A percentile compares a stretch with the other conserved stretches of the same genome.
These are phyloP conservation scores for Frankliniella fusca DNA, from an alignment of 2,888 invertebrate species.

Conservation along the genomic window DNA sequence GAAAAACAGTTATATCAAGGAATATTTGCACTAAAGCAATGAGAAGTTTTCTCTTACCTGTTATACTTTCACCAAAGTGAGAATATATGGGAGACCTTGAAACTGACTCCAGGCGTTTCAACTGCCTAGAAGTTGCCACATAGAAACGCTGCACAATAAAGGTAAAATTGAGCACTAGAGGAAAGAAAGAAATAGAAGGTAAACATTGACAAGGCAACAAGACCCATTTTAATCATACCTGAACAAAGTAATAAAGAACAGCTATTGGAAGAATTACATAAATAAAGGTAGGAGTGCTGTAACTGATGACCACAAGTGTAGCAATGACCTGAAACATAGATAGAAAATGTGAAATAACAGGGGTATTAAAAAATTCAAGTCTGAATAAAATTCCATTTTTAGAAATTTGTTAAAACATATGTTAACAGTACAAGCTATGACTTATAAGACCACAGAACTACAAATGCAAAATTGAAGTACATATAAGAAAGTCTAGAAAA, in stretches of 20 bases:
- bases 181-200: constrained; percentile 28
- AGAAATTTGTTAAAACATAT: neutral
- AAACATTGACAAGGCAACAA: neutral
- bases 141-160: constrained; percentile 69
- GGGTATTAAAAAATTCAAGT: neutral
- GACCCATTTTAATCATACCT: constrained; percentile 42
- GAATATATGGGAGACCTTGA: constrained; percentile 95
- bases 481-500: no score
- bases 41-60: constrained; percentile 51
- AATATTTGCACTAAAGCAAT: neutral
- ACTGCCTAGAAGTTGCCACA: constrained; percentile 86
- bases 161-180: neutral
- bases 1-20: constrained; percentile 15
- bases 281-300: constrained; percentile 77
- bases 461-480: no score
- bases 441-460: no score
- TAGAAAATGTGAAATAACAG: constrained; percentile 22
- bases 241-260: constrained; percentile 76
- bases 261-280: constrained; percentile 76
- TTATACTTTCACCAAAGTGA: constrained; percentile 91
- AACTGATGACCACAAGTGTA: constrained; percentile 80
- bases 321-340: constrained; percentile 67
- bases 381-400: neutral
- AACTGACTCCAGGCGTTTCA: constrained; percentile 89
- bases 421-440: neutral